These are phyloP conservation scores for pig (Sus scrofa) DNA, from an alignment of 2,113 vertebrate genomes.

Conservation along the genomic window T2T-Sscrofa CM000818.6:74914001-74914500, in stretches of 20 bases:
- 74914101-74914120: neutral
- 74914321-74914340: neutral
- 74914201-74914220: neutral
- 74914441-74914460: neutral
- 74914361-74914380: neutral
- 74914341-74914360: slow-evolving; percentile 20
- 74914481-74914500: slow-evolving; percentile 21
- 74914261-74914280: slow-evolving; percentile 19
- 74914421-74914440: neutral
- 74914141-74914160: neutral
- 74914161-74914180: neutral
- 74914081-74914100: neutral
- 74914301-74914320: slow-evolving; percentile 44
- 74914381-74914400: neutral
- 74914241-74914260: neutral
- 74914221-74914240: slow-evolving; percentile 16
- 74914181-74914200: neutral
- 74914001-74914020: slow-evolving; percentile 18
- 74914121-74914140: slow-evolving; percentile 4
- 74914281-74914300: slow-evolving; percentile 14
- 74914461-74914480: neutral
- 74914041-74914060: neutral
- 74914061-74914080: neutral
- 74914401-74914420: neutral
- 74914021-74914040: neutral